Conservation (phyloP, 1,140 invertebrate species). For the Campoletis sonorensis region DNA sequence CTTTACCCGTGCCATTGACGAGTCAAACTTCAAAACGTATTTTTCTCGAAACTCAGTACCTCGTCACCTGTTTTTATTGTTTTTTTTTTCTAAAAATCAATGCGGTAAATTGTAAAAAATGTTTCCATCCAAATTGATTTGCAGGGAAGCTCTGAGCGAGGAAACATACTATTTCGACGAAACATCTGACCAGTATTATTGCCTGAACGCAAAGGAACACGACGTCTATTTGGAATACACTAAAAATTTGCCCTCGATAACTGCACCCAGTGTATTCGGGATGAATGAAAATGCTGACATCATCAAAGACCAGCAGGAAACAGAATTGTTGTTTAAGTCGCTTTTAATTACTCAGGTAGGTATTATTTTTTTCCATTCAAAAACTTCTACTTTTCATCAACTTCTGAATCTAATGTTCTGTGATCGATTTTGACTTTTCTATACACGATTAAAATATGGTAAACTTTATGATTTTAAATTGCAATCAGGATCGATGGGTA, state of each 20-base stretch:
- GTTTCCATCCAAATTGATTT: conserved; percentile 20
- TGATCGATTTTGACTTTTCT: background rate
- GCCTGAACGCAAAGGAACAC: conserved; percentile 86
- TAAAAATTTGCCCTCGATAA: conserved; percentile 85
- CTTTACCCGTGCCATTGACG: too few species aligned
- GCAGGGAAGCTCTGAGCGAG: conserved; percentile 63
- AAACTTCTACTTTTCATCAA: too few species aligned
- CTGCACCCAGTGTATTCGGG: conserved; percentile 92
- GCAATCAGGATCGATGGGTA: conserved; percentile 71
- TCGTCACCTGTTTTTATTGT: too few species aligned
- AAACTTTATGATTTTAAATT: conserved; percentile 40
- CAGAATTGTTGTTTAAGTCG: conserved; percentile 86
- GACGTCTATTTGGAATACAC: conserved; percentile 88
- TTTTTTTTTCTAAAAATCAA: background rate
- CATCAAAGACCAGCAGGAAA: conserved; percentile 94
- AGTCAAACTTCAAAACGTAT: too few species aligned
- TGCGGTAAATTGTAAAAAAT: background rate
- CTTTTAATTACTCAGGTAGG: conserved; percentile 90
- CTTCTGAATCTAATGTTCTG: too few species aligned
- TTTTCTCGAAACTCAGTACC: background rate
- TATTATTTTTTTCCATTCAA: conserved; percentile 36
- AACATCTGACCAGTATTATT: conserved; percentile 81
- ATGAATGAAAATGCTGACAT: conserved; percentile 97
- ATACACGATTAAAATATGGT: background rate
- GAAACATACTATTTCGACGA: conserved; percentile 73